Conservation (phyloP, 2,113 vertebrate species). For the Rana temporaria region DNA sequence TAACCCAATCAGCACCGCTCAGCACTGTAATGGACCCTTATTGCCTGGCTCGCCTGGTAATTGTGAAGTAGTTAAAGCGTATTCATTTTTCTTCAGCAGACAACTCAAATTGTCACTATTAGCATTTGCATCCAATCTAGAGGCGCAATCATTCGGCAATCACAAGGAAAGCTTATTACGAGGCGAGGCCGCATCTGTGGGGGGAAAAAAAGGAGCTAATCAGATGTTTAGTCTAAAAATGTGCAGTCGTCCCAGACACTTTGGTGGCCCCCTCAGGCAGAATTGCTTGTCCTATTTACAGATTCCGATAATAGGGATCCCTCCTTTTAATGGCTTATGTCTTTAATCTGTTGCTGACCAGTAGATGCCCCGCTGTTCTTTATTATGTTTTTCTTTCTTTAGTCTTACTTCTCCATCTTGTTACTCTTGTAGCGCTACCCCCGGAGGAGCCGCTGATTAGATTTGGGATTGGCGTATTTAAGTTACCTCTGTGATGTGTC, state of each 20-base stretch:
- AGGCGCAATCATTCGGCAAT: conserved; percentile 38
- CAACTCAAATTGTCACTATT: conserved; percentile 8
- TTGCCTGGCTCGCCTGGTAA: neutral
- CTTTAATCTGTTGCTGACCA: no score
- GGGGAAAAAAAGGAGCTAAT: neutral
- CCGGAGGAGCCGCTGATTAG: no score
- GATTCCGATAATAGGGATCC: neutral
- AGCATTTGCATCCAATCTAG: conserved; percentile 37
- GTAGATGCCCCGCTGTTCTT: no score
- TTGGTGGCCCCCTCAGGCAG: neutral
- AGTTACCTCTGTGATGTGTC: no score
- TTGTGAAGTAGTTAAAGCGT: conserved; percentile 5
- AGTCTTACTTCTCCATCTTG: no score
- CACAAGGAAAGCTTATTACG: neutral
- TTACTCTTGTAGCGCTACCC: no score
- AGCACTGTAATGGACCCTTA: neutral
- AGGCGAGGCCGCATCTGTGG: neutral
- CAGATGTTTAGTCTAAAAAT: neutral
- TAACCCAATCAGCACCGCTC: neutral
- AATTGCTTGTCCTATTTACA: neutral
- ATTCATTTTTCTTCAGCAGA: neutral
- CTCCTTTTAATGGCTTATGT: no score
- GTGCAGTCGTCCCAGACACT: neutral
- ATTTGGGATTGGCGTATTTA: no score
- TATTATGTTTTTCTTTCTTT: no score